Evolutionary conservation across 1,140 invertebrate genomes (phyloP), one percentile per base, ranked within the genome.

Genomic region (Venustaconcha ellipsiformis): DNA sequence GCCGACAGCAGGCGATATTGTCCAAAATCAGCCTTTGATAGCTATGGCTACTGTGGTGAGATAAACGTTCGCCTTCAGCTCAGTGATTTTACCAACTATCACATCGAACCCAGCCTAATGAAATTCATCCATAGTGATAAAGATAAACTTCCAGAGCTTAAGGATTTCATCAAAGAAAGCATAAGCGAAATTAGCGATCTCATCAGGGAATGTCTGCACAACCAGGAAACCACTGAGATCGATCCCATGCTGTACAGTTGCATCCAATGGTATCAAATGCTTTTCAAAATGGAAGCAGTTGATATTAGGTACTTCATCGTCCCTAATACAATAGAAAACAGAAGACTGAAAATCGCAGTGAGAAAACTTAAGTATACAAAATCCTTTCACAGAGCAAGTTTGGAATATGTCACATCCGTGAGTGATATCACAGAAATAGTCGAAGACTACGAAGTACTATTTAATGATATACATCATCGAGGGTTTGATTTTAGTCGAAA

Each of bases 341-440:
- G 78, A 64, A 67, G 80, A 48, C 68, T 81, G 20, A 66, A 77
- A 55, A 30, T 74, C 18, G 65, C 74, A 20, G 64, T 66, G 14
- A 76, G 74, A 17, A 81, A 79, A 65, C 56, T 81, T 23, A 70
- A 79, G 58, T 77, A 74, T 62, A 26, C n/a, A n/a, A 63, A 65
- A 26, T 55, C 48, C 12, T 67, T 66, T 37, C 62, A 63, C 12
- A n/a, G 67, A 57, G 57, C 59, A 2, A 48, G 55, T 15, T 57
- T 81, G 14, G 74, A 81, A 57, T 65, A 23, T 20, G 67, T 68
- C 20, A 66, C 68, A 5, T 26, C 73, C 8, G 6, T 57, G 58
- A 57, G 63, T 11, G 74, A 78, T 63, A 68, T 76, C 17, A 56
- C 17, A 26, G 64, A 72, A 55, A 64, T 78, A 14, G 71, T 78